phyloP scores from a whole-genome alignment of 2,888 invertebrate species.

The Eristalinus aeneus region DNA sequence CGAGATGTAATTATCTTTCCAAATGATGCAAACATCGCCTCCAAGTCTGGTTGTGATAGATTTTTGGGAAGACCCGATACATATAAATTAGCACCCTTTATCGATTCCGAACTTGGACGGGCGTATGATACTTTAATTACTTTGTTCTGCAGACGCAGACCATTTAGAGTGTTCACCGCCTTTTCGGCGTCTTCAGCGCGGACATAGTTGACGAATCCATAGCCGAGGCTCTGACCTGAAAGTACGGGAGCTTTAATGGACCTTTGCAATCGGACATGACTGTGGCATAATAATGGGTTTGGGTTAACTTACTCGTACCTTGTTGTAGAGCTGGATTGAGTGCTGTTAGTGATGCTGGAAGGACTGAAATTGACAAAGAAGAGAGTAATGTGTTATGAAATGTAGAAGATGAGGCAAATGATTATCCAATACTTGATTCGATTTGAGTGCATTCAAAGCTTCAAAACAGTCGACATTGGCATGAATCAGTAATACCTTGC shows the following conservation, averaged over 20 bases:
- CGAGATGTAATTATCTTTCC: slow-evolving; percentile 98
- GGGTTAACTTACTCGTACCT: slow-evolving; percentile 74
- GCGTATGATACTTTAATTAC: slow-evolving; percentile 99
- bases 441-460: too few species aligned
- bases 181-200: slow-evolving; percentile 98
- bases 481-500: too few species aligned
- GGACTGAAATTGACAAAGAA: too few species aligned
- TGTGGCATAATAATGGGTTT: slow-evolving; percentile 22
- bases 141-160: slow-evolving; percentile 99
- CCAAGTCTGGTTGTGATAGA: slow-evolving; percentile 97
- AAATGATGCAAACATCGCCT: slow-evolving; percentile 95
- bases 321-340: slow-evolving; percentile 80
- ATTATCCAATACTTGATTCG: too few species aligned
- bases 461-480: too few species aligned
- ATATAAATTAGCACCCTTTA: slow-evolving; percentile 98
- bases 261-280: slow-evolving; percentile 15
- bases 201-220: slow-evolving; percentile 99
- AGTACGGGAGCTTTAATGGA: slow-evolving; percentile 39
- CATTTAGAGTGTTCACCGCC: slow-evolving; percentile 98
- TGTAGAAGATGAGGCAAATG: slow-evolving; percentile 18
- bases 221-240: slow-evolving; percentile 97
- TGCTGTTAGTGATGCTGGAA: slow-evolving; percentile 80
- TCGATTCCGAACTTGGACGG: slow-evolving; percentile 97
- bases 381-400: too few species aligned
- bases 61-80: slow-evolving; percentile 98